A percentile compares a stretch with the other conserved stretches of the same genome.
These are phyloP conservation scores for Diplosoma virens DNA, from an alignment of 23 tunicate genomes.

Conservation along the genomic window DNA sequence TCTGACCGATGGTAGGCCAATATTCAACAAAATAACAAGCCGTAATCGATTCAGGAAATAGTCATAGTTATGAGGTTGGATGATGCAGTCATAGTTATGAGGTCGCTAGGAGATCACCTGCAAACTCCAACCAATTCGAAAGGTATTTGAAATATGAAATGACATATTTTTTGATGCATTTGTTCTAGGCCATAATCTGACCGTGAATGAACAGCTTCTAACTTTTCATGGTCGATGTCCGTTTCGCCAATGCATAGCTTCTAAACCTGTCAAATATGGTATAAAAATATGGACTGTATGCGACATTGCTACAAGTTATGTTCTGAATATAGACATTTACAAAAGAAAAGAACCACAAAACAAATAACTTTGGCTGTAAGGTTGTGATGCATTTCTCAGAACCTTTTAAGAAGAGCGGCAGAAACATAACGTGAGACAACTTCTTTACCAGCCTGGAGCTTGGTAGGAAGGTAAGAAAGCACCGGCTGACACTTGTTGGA, in stretches of 20 bases:
- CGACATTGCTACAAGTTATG: neutral
- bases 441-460: neutral
- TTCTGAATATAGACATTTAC: neutral
- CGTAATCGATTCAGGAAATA: neutral
- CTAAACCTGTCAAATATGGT: slow-evolving; percentile 12
- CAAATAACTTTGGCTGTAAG: neutral
- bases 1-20: slow-evolving; percentile 11
- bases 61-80: neutral
- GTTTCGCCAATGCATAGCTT: neutral
- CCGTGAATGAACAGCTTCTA: neutral
- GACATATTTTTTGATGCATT: neutral
- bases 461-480: neutral
- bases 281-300: slow-evolving; percentile 6
- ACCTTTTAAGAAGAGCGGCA: slow-evolving; percentile 7
- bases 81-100: neutral
- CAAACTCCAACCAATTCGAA: neutral
- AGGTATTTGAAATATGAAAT: neutral
- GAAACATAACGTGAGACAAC: neutral
- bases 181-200: neutral
- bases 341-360: neutral
- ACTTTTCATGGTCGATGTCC: neutral
- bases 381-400: neutral
- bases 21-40: slow-evolving; percentile 1
- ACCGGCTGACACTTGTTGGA: slow-evolving; percentile 7
- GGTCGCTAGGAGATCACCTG: neutral